Percentiles rank a stretch among this genome's conserved stretches.
Conservation (phyloP, 2,888 invertebrate species). For the Cordilura impudica region DNA sequence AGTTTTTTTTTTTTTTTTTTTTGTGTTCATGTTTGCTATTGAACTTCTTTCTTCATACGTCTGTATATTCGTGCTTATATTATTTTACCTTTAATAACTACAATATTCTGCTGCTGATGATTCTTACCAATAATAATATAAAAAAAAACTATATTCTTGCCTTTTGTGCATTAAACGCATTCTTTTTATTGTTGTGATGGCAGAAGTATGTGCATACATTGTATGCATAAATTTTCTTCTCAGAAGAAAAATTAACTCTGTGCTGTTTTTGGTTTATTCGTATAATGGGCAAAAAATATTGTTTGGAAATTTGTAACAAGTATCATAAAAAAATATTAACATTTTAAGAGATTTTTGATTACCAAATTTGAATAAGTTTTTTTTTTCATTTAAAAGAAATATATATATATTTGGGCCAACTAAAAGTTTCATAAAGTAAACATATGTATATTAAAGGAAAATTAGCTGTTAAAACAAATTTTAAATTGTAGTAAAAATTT, state of each 20-base stretch:
- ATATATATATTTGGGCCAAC: no score
- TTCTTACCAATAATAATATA: not conserved
- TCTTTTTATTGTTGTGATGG: not conserved
- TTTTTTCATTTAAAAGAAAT: no score
- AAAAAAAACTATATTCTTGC: not conserved
- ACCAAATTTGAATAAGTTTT: not conserved
- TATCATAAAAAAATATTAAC: constrained; percentile 22
- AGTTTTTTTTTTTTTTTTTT: not conserved
- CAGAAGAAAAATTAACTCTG: not conserved
- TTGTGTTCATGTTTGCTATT: not conserved
- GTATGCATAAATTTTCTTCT: not conserved
- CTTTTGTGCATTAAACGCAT: not conserved
- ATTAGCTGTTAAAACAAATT: no score
- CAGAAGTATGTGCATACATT: not conserved
- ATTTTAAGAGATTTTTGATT: constrained; percentile 47
- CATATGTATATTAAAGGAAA: no score
- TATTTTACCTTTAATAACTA: not conserved
- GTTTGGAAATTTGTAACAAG: not conserved
- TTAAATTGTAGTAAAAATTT: no score
- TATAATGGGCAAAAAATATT: not conserved
- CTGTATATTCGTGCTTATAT: no score
- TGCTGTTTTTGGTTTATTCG: not conserved
- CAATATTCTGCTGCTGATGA: not conserved
- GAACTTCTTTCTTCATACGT: no score
- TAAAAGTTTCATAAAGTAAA: no score